Base-by-base conservation (phyloP, 92 coral and sea anemone genomes). In the Epizoanthus rinbou region DNA sequence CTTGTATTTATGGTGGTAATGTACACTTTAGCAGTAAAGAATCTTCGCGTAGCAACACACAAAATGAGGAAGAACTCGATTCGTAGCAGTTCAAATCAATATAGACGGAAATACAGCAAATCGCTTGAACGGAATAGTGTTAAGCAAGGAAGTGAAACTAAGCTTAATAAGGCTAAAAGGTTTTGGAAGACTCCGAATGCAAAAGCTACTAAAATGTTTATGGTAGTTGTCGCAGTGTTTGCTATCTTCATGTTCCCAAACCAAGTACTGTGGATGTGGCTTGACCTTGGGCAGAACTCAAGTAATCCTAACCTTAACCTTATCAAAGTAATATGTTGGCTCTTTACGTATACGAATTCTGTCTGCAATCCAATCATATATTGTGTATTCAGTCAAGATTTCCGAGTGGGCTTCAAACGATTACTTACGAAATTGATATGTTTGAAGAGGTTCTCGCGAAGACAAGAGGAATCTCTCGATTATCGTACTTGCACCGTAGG, bases 1-100 rank as follows among this genome's bases (percentile, higher is more conserved):
- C 50, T 95, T 4, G 67, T 78, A 21, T 86, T 95, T 75, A 91
- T 95, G 93, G 87, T 84, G 17, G 72, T 93, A 66, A 89, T 95
- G 89, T 95, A 95, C 80, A 35, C 91, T 5, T 28, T 92, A 17
- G 97, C 98, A 5, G 67, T 94, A 7, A 65, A 65, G 1, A 88
- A 94, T 81, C 79, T 95, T 75, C 89, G 86, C 39, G 28, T 62
- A 9, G 33, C 82, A 21, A 60, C 82, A 14, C 16, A 60, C 71
- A 78, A 62, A 37, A 78, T 62, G 71, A 62, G 82, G 16, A 62
- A 78, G 8, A 78, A 45, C 4, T 78, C 82, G 5, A 78, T 78
- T 3, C 71, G 82, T 5, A 35, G 35, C 64, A 37, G 47, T 39
- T 28, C 71, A 43, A 69, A 78, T 1, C 71, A 60, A 21, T 33